These are phyloP conservation scores for Origma solitaria DNA, from an alignment of 2,113 vertebrate species.

Conservation along the genomic window DNA sequence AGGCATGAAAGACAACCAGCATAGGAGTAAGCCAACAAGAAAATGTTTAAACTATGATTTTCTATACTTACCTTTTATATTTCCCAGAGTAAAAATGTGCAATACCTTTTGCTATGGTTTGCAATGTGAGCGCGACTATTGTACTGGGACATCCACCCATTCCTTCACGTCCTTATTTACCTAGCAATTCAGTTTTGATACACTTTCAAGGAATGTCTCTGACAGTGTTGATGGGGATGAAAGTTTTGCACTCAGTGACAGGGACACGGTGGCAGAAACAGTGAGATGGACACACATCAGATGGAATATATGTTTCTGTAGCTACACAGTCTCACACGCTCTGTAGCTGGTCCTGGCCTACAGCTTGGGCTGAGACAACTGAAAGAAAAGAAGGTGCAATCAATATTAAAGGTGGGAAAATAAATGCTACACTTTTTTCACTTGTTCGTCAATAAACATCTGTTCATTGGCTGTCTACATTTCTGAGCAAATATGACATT, in stretches of 20 bases:
- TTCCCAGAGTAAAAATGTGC: accelerated
- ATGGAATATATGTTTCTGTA: not conserved
- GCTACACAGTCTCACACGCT: not conserved
- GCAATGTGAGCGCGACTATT: not conserved
- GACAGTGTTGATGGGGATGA: not conserved
- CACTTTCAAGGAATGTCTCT: not conserved
- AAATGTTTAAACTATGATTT: not conserved
- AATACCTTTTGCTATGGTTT: not conserved
- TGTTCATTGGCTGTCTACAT: not conserved
- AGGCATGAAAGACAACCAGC: not conserved
- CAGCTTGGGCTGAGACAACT: not conserved
- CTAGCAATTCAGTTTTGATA: not conserved
- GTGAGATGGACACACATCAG: not conserved
- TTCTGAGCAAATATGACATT: not conserved
- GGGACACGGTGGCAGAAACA: not conserved
- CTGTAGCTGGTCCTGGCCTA: not conserved
- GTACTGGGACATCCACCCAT: not conserved
- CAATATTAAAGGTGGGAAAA: not conserved
- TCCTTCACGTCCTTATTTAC: not conserved
- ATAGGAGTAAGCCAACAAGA: not conserved
- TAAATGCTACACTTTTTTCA: not conserved
- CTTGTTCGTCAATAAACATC: not conserved
- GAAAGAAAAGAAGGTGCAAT: not conserved
- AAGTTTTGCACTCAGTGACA: not conserved
- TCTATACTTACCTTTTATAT: not conserved